phyloP scores from a whole-genome alignment of 2,113 vertebrate genomes.

The Macquaria australasica region DNA sequence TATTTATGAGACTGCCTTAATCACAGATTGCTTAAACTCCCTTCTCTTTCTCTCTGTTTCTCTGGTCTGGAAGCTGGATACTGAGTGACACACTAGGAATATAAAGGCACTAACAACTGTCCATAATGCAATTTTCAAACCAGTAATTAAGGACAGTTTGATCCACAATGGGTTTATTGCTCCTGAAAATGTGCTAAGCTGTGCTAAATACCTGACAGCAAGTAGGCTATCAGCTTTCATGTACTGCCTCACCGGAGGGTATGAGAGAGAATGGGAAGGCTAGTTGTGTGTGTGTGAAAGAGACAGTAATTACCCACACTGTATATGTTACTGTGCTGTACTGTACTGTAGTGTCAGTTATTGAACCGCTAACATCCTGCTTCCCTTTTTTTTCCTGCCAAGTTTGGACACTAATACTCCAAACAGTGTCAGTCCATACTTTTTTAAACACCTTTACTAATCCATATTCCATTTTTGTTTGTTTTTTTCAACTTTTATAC shows the following conservation, averaged over 20 bases:
- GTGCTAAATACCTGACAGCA: conserved; percentile 41
- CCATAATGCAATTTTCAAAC: conserved; percentile 43
- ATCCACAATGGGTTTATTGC: conserved; percentile 34
- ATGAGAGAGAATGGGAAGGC: conserved; percentile 37
- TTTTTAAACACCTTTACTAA: conserved; percentile 29
- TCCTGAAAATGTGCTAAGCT: conserved; percentile 51
- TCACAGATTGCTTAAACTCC: conserved; percentile 80
- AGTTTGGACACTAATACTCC: conserved; percentile 35
- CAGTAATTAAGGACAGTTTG: conserved; percentile 38
- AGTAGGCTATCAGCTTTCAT: conserved; percentile 45
- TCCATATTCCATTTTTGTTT: conserved; percentile 9
- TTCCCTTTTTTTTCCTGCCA: conserved; percentile 36
- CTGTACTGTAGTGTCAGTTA: conserved; percentile 48
- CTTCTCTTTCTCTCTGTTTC: conserved; percentile 55
- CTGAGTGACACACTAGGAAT: conserved; percentile 28
- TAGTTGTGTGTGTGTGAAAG: conserved; percentile 32
- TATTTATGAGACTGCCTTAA: conserved; percentile 99
- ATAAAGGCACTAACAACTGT: conserved; percentile 38
- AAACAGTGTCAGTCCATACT: conserved; percentile 21
- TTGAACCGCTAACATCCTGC: conserved; percentile 45
- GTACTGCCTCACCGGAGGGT: conserved; percentile 49
- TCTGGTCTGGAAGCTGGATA: conserved; percentile 35
- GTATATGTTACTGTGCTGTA: conserved; percentile 31
- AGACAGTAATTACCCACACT: conserved; percentile 43
- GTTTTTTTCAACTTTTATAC: conserved; percentile 29